phyloP scores from a whole-genome alignment of 2,113 vertebrate genomes.

The Donacobius atricapilla region DNA sequence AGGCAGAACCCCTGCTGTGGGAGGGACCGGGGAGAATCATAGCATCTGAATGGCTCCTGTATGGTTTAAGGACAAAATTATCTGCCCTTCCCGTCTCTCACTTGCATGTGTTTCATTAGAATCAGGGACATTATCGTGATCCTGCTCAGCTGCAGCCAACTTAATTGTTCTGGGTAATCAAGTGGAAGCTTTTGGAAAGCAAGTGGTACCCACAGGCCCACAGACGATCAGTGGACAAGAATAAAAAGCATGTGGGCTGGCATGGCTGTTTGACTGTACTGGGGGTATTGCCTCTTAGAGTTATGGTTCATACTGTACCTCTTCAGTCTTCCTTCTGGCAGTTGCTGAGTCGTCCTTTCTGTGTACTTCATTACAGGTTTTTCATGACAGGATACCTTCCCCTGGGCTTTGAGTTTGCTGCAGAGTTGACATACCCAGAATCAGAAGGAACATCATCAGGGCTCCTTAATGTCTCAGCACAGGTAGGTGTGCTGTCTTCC shows the following conservation, averaged over 20 bases:
- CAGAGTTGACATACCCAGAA: constrained; percentile 92
- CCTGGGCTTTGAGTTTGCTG: constrained; percentile 94
- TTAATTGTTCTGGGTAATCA: not conserved
- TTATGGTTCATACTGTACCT: not conserved
- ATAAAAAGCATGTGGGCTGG: not conserved
- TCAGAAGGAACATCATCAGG: constrained; percentile 95
- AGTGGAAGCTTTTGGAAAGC: not conserved
- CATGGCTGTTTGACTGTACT: not conserved
- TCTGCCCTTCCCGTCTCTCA: not conserved
- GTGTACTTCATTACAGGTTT: constrained; percentile 75
- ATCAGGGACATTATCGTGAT: fast-evolving
- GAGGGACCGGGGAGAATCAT: not conserved
- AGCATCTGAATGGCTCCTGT: not conserved
- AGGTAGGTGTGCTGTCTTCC: constrained; percentile 72
- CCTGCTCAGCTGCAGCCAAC: not conserved
- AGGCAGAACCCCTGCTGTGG: not conserved
- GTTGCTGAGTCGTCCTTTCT: not conserved
- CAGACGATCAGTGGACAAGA: not conserved
- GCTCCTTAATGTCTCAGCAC: constrained; percentile 91
- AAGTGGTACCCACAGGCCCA: not conserved
- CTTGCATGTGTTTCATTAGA: not conserved
- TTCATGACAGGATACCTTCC: constrained; percentile 97
- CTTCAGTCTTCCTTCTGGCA: not conserved
- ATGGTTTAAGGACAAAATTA: not conserved
- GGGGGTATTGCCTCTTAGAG: not conserved